Evolutionary conservation across 2,113 vertebrate genomes (phyloP).

Genomic region (Onychostoma macrolepis): DNA sequence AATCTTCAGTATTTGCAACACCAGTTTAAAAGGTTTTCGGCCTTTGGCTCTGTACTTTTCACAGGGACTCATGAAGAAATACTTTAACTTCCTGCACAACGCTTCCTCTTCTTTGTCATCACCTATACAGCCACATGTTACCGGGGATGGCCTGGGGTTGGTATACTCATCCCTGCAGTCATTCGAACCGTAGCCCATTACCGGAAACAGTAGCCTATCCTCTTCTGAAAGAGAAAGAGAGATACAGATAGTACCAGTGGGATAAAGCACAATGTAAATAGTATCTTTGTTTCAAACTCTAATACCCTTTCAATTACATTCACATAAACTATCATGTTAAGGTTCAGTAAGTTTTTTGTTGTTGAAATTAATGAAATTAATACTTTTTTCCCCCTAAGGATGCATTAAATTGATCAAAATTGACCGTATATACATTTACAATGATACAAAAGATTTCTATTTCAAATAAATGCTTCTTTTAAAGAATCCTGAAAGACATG

Average conservation of each 20-base stretch:
- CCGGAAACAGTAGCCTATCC: conserved; percentile 51
- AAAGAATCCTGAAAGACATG: neutral
- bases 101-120: conserved; percentile 80
- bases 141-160: conserved; percentile 43
- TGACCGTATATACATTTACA: neutral
- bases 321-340: neutral
- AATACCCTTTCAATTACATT: neutral
- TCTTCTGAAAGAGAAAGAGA: conserved; percentile 52
- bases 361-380: neutral
- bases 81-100: conserved; percentile 87
- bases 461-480: neutral
- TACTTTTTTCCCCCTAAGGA: neutral
- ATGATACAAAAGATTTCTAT: neutral
- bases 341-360: neutral
- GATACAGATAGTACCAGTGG: neutral
- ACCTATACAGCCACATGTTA: conserved; percentile 57
- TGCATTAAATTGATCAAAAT: neutral
- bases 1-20: conserved; percentile 88
- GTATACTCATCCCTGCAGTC: conserved; percentile 51
- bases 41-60: conserved; percentile 92
- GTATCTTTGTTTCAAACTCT: neutral
- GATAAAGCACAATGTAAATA: neutral
- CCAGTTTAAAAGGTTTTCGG: conserved; percentile 86
- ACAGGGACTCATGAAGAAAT: conserved; percentile 95
- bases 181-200: conserved; percentile 62